Base-by-base conservation (phyloP, 2,797 vertebrate genomes). In the Myoxocephalus aenaeus region DNA sequence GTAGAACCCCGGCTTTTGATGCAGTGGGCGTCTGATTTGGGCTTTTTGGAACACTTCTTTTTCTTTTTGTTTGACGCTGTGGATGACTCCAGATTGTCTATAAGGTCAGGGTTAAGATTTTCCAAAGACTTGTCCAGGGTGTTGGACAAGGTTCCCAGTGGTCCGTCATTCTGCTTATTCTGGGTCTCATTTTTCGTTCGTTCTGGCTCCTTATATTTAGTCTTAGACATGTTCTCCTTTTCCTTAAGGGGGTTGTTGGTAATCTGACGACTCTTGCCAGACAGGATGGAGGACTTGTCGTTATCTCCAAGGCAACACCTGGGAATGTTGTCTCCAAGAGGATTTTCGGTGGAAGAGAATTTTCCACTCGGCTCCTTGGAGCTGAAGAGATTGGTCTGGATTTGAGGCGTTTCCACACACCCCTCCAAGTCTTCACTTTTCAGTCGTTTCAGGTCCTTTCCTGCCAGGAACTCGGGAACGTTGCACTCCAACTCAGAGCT, bases 31-130 rank as follows among this genome's bases (percentile, higher is more conserved):
- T 98, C 97, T 75, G 97, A 98, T 84, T 96, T 98, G 84, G 97
- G 97, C 93, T 97, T 99, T 94, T 97, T 97, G 79, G 95, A 96
- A 82, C 98, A 99, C 88, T 97, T 97, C 82, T 98, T 98, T 93
- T 97, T 97, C 95, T 97, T 97, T 93, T 96, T 98, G 77, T 96
- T 97, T 58, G 98, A 97, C 0, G 94, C 92, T 91, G 97, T 97
- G 36, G 98, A 97, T 32, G 96, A 94, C 84, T 96, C 97, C 34
- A 97, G 93, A 40, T 95, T 95, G 85, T 97, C 96, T 73, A 97
- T 93, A 68, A 96, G 95, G n/a, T 97, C 96, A 0, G 97, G 97
- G 86, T 90, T 96, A 82, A 97, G 82, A 73, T 95, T 97, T 75
- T 95, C 97, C 90, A 98, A 80, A 0, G 97, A 95, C 82, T 96